Percentiles rank a stretch among this genome's conserved stretches.
Conservation (phyloP, 1,140 invertebrate genomes). For the Hylaeus volcanicus region DNA sequence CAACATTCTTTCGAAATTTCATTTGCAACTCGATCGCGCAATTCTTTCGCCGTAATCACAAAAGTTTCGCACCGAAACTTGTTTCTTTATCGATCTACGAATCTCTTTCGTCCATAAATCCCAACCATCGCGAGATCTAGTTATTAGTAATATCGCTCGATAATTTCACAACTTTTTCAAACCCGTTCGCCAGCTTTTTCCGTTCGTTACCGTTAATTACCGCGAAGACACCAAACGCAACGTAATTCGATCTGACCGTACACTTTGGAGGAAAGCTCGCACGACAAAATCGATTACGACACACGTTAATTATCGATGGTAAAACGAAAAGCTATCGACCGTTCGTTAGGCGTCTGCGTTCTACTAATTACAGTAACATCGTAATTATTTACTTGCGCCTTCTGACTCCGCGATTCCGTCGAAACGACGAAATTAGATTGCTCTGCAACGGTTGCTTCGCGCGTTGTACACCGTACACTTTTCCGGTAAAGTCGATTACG, state of each 20-base stretch:
- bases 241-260: constrained; percentile 6
- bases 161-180: background rate
- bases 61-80: too few species aligned
- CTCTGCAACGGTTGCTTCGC: too few species aligned
- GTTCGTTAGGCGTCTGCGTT: constrained; percentile 47
- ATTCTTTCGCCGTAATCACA: too few species aligned
- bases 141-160: background rate
- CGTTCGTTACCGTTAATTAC: constrained; percentile 14
- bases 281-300: constrained; percentile 33
- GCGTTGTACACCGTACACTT: too few species aligned
- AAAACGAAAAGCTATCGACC: constrained; percentile 46
- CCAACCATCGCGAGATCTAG: too few species aligned
- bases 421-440: background rate
- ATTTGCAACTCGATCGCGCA: too few species aligned
- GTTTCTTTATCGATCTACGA: too few species aligned
- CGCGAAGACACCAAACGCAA: background rate
- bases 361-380: constrained; percentile 3
- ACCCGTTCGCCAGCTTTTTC: background rate
- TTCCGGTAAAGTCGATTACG: too few species aligned
- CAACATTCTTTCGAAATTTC: too few species aligned
- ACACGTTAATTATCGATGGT: constrained; percentile 37
- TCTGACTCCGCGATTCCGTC: background rate
- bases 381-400: constrained; percentile 12
- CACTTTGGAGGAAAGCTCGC: constrained; percentile 17
- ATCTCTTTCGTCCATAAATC: too few species aligned